phyloP scores from a whole-genome alignment of 2,888 invertebrate species.

The Salticus scenicus region DNA sequence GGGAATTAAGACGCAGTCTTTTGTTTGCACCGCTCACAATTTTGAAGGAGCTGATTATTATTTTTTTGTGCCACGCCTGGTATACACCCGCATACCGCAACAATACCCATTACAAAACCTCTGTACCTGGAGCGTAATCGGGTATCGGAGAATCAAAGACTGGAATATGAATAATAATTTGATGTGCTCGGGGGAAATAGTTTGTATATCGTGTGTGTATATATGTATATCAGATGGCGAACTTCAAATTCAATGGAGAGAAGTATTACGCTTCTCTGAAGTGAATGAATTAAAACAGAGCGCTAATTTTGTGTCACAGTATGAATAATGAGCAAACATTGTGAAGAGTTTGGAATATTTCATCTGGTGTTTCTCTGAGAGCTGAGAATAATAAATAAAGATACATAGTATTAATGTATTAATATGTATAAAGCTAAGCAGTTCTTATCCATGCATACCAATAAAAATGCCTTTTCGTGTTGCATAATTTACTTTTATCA shows the following conservation, averaged over 20 bases:
- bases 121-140: neutral
- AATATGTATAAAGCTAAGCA: no score
- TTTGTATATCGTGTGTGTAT: conserved; percentile 1
- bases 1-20: conserved; percentile 36
- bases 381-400: neutral
- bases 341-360: neutral
- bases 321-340: conserved; percentile 10
- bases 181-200: neutral
- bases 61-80: neutral
- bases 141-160: conserved; percentile 9
- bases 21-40: conserved; percentile 40
- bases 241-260: no score
- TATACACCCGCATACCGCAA: conserved; percentile 30
- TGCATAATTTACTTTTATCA: no score
- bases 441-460: no score
- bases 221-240: neutral
- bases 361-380: neutral
- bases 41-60: neutral
- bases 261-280: no score
- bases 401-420: conserved; percentile 80
- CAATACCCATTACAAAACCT: conserved; percentile 44
- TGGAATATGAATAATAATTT: neutral
- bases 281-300: neutral
- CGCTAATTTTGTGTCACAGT: neutral
- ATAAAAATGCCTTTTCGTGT: no score